Percentiles rank a stretch among this genome's conserved stretches.
Evolutionary conservation across 2,888 invertebrate species (phyloP).

Genomic region (Rhimphoctona megacephalus): DNA sequence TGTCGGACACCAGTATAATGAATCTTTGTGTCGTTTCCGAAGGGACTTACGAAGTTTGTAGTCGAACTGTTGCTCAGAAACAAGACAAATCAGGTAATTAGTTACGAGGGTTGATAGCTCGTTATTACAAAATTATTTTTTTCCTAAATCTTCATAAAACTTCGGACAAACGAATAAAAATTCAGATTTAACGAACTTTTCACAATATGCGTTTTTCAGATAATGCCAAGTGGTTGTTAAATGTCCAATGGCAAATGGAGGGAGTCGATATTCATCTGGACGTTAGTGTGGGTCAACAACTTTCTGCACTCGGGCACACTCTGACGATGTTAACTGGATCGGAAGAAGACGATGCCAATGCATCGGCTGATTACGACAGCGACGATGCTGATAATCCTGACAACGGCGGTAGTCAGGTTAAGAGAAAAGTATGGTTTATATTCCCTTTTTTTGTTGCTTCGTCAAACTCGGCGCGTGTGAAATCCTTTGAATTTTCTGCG

Average conservation of each 20-base stretch:
- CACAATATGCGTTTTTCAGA: slow-evolving; percentile 85
- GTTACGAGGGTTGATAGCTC: neutral
- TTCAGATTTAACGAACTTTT: slow-evolving; percentile 7
- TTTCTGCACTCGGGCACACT: slow-evolving; percentile 97
- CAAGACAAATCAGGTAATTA: slow-evolving; percentile 88
- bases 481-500: slow-evolving; percentile 40
- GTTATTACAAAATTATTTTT: neutral
- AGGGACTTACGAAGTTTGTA: slow-evolving; percentile 99
- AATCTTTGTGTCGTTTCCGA: slow-evolving; percentile 99
- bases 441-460: slow-evolving; percentile 66
- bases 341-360: slow-evolving; percentile 92
- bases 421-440: slow-evolving; percentile 81
- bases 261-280: slow-evolving; percentile 99
- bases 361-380: slow-evolving; percentile 90
- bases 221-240: slow-evolving; percentile 99
- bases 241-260: slow-evolving; percentile 99
- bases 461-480: slow-evolving; percentile 24
- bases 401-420: slow-evolving; percentile 84
- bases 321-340: slow-evolving; percentile 97
- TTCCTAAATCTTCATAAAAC: neutral
- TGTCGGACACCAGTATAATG: slow-evolving; percentile 91
- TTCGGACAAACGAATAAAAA: neutral
- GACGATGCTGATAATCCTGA: slow-evolving; percentile 91
- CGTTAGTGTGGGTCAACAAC: slow-evolving; percentile 97
- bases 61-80: slow-evolving; percentile 95